Evolutionary conservation across 2,113 vertebrate genomes (phyloP).

Genomic region (Dasyurus viverrinus): DNA sequence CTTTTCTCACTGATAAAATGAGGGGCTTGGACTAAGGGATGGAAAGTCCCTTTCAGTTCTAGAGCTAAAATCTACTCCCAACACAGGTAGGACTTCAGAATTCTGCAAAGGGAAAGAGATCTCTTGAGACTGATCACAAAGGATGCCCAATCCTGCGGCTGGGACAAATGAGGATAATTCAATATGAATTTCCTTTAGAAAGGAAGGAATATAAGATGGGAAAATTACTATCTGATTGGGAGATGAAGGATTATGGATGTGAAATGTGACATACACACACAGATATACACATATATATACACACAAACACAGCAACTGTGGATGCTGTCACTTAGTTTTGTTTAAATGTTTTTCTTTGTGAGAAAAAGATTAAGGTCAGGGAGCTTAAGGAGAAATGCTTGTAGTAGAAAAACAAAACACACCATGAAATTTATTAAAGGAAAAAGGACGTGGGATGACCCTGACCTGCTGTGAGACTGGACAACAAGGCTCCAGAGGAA

Average conservation of each 20-base stretch:
- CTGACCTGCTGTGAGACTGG: background rate
- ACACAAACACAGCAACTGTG: no score
- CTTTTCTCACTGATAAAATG: background rate
- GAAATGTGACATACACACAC: background rate
- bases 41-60: background rate
- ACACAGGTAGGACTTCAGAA: background rate
- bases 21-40: background rate
- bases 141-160: background rate
- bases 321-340: background rate
- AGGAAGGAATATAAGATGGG: background rate
- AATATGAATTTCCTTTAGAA: slow-evolving; percentile 1
- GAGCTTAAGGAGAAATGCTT: background rate
- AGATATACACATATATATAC: background rate
- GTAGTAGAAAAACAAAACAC: background rate
- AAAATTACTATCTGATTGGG: background rate
- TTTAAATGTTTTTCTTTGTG: background rate
- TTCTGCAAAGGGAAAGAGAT: background rate
- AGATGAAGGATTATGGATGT: background rate
- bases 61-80: background rate
- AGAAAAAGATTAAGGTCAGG: background rate
- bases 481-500: background rate
- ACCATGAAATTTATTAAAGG: background rate
- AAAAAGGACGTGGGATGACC: background rate
- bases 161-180: background rate
- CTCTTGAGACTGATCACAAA: background rate